Base-by-base conservation (phyloP, 2,888 invertebrate species). In the Falcaria lacertinaria region DNA sequence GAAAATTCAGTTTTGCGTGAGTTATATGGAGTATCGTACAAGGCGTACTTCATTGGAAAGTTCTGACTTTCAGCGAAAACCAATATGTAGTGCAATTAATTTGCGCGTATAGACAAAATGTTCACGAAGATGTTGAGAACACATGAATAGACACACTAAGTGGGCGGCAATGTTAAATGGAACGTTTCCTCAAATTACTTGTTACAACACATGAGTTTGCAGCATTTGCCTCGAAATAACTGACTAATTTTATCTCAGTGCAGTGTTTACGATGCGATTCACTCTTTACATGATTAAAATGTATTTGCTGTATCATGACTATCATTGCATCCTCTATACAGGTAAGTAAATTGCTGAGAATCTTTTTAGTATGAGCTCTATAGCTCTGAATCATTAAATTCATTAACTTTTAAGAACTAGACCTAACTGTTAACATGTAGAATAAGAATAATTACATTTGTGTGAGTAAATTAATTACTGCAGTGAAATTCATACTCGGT, bases 121-220 rank as follows among this genome's bases (percentile, higher is more conserved):
- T 62, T 69, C 64, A 69, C 68, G 64, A 68, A 71, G 64, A 69
- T 47, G 63, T 56, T 61, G 64, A 66, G 54, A 63, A 54, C 60
- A 59, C 54, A 54, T 56, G 56, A 63, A 55, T 64, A 57, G 62
- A 14, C 22, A 7, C n/a, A 8, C 22, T 22, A 37, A 37, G 37
- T 64, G 63, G 64, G 67, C 55, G 72, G 62, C 45, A 61, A 55
- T 57, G 58, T 51, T 70, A 73, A 77, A 75, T 74, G 68, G 63
- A 69, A 75, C 69, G 63, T 77, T 82, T 77, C 80, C 81, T 74
- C 67, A 76, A 79, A 75, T 76, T 71, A 69, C 71, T 73, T 71
- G 67, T 74, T 68, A 67, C 67, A 66, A 58, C 57, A 62, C 54
- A 53, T 52, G 53, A 68, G 65, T 71, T 72, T 72, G 72, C 70